Evolutionary conservation across 2,888 invertebrate genomes (phyloP), one percentile per base, ranked within the genome.

Genomic region (Mythimna loreyi): DNA sequence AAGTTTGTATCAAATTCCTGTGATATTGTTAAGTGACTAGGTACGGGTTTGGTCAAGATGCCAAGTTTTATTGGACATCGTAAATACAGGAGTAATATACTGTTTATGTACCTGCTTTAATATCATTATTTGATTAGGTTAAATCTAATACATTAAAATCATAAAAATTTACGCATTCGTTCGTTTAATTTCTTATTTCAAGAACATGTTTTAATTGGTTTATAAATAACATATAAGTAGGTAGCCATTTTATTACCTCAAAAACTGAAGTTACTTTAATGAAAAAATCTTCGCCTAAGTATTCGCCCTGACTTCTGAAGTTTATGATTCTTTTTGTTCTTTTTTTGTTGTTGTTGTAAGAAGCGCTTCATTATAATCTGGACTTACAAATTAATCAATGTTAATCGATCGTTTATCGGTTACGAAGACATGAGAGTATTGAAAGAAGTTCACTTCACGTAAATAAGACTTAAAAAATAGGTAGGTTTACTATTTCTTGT

Each of bases 81-180:
- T n/a, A n/a, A 8, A 45, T 45, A 8, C 7, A 2, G 13, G 2
- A 45, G n/a, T n/a, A n/a, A 45, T 45, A 45, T 45, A 45, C n/a
- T 19, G 7, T 6, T 45, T 45, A n/a, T 45, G 11, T 19, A 19
- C 23, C 36, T 16, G 13, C 9, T 62, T 36, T 0, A 62, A 21
- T 7, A 40, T 40, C 13, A 13, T 16, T n/a, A 36, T 28, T 21
- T 28, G 16, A 19, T 45, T 33, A n/a, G 16, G 19, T 61, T 60
- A 49, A 53, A 40, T 50, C 3, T 72, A 57, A 64, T 75, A 64
- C 58, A n/a, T 47, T 74, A 45, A 30, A 62, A 40, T 53, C 33
- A 47, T 61, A 47, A 40, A 64, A 67, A 47, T 45, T n/a, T 0
- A 52, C 60, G 7, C 59, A 47, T 21, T 28, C 64, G 62, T 67